phyloP scores from a whole-genome alignment of 2,888 invertebrate genomes.

The Anaspis maculata region DNA sequence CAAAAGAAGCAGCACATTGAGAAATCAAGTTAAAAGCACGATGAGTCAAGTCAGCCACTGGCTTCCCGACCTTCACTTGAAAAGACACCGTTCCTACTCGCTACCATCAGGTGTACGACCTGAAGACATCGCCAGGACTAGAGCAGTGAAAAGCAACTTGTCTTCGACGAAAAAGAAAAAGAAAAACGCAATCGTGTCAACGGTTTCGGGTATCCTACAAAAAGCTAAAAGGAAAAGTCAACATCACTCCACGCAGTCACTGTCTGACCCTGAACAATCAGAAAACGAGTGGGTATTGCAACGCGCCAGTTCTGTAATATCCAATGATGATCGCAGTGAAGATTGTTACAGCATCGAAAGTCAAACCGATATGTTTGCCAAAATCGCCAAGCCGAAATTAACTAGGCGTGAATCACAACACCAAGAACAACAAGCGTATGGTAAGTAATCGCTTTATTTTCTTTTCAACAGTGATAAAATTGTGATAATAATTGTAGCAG shows the following conservation, averaged over 20 bases:
- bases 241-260: slow-evolving; percentile 52
- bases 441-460: too few relatives aligned
- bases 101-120: slow-evolving; percentile 63
- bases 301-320: slow-evolving; percentile 62
- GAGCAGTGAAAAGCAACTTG: slow-evolving; percentile 26
- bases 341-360: slow-evolving; percentile 51
- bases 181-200: slow-evolving; percentile 72
- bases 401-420: slow-evolving; percentile 33
- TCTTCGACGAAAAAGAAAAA: slow-evolving; percentile 57
- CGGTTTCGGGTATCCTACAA: slow-evolving; percentile 76
- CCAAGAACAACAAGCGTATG: slow-evolving; percentile 19
- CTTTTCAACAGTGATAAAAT: too few relatives aligned
- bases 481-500: slow-evolving; percentile 21
- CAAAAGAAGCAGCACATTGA: slow-evolving; percentile 58
- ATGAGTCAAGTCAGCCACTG: slow-evolving; percentile 74
- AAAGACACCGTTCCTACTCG: slow-evolving; percentile 73
- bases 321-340: slow-evolving; percentile 51
- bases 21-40: too few relatives aligned
- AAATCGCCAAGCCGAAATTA: slow-evolving; percentile 40
- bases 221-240: slow-evolving; percentile 68
- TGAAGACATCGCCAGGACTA: slow-evolving; percentile 47
- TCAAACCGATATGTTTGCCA: slow-evolving; percentile 61
- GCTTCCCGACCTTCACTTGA: slow-evolving; percentile 73
- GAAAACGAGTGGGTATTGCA: slow-evolving; percentile 60
- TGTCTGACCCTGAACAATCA: slow-evolving; percentile 70